Base-by-base conservation (phyloP, 2,888 invertebrate species). In the Meta bourneti region DNA sequence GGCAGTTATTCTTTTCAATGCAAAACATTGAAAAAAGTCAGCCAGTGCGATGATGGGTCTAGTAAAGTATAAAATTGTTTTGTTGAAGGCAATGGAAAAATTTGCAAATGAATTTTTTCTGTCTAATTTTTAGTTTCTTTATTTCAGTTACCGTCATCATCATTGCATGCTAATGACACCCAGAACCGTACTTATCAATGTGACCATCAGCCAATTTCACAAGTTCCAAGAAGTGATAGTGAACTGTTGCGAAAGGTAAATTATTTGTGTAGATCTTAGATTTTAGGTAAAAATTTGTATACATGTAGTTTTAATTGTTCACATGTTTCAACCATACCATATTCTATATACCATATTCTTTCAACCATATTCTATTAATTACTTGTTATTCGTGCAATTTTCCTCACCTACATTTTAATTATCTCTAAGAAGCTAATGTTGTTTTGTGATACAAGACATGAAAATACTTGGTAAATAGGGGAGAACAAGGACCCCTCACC, bases 151-250 rank as follows among this genome's bases (percentile, higher is more conserved):
- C 77, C 85, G 51, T 19, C 72, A 52, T 52, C 85, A 51, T 79
- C 13, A 34, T 71, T 52, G 11, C 77, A 54, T 70, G 69, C 69
- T 34, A 61, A 61, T 78, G 85, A 85, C 77, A 19, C 52, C 5
- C 49, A 77, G 11, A 11, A 61, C 9, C 34, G 34, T 54, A 11
- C 69, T 5, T 16, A 51, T 9, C 85, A 20, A 13, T 85, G 72
- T 77, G 85, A 87, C 13, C 79, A 78, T 13, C 71, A 49, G 20
- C 69, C 16, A 13, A 16, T 61, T 52, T 16, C 78, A 9, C 70
- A 87, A 16, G 78, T 87, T 16, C 71, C 71, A 70, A 78, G 87
- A 49, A 51, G 87, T 51, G 87, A 87, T n/a, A 87, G 79, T 79
- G 87, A 87, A 54, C 19, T 87, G 6, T 34, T 87, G 54, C 87